Evolutionary conservation across 2,113 vertebrate genomes (phyloP).

Genomic region (Phalacrocorax aristotelis): DNA sequence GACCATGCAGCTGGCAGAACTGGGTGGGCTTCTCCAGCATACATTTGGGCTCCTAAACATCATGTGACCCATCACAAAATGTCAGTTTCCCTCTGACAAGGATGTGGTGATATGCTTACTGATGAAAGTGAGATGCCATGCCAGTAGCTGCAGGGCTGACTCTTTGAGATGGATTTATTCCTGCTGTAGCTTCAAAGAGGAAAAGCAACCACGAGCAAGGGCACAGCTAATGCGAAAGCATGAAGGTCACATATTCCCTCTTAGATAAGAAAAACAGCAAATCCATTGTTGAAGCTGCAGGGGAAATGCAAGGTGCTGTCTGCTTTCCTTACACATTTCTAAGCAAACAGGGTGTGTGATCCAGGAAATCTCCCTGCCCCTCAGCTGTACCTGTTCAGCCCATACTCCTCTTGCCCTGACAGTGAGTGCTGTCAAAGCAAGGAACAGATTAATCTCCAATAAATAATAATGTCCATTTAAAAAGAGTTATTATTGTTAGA

Average conservation of each 20-base stretch:
- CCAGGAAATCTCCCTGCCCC: neutral
- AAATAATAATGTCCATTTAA: neutral
- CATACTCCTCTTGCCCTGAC: neutral
- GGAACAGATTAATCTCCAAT: neutral
- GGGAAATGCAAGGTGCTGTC: neutral
- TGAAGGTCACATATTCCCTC: slow-evolving; percentile 43
- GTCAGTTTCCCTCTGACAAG: slow-evolving; percentile 1
- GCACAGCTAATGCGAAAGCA: slow-evolving; percentile 4
- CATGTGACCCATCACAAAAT: neutral
- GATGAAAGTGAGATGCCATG: neutral
- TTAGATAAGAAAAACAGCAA: neutral
- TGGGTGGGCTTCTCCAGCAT: neutral
- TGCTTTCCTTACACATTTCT: neutral
- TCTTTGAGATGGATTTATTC: neutral
- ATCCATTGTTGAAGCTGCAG: neutral
- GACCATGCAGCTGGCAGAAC: neutral
- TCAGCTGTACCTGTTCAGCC: neutral
- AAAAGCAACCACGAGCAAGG: neutral
- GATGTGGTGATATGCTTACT: neutral
- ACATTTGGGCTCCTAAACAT: neutral
- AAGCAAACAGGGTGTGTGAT: neutral
- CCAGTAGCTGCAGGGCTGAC: slow-evolving; percentile 42
- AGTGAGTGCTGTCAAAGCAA: neutral
- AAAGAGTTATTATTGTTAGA: neutral
- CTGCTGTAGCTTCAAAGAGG: slow-evolving; percentile 19